Evolutionary conservation across 1,140 invertebrate species (phyloP).

Genomic region (Neodiprion pinetum): DNA sequence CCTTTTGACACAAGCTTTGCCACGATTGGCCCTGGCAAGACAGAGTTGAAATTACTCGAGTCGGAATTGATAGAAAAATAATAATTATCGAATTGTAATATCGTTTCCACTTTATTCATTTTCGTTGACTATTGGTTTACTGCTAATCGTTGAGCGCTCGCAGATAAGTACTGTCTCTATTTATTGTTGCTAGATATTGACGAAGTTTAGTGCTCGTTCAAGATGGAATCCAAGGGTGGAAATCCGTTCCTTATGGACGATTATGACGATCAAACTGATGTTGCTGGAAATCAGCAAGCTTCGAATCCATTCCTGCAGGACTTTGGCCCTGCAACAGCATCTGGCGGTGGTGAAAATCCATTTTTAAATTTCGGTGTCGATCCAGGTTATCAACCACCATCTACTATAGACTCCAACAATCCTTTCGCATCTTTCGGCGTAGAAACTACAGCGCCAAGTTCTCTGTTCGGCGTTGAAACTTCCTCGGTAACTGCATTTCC

Average conservation of each 20-base stretch:
- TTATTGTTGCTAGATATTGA: background rate
- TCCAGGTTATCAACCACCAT: constrained; percentile 44
- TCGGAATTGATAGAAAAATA: constrained; percentile 61
- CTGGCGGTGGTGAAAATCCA: constrained; percentile 59
- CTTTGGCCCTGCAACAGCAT: constrained; percentile 43
- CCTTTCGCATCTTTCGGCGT: constrained; percentile 66
- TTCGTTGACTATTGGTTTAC: constrained; percentile 24
- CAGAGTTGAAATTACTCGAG: constrained; percentile 69
- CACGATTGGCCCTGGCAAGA: constrained; percentile 64
- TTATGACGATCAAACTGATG: constrained; percentile 49
- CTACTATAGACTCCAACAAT: constrained; percentile 61
- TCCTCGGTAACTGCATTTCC: background rate
- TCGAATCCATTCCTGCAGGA: constrained; percentile 80
- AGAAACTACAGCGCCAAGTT: constrained; percentile 29
- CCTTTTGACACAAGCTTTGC: constrained; percentile 74
- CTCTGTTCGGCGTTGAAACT: constrained; percentile 8
- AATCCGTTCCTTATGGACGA: constrained; percentile 83
- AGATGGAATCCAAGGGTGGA: constrained; percentile 66
- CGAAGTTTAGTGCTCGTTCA: constrained; percentile 34
- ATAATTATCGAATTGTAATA: background rate
- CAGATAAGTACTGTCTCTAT: background rate
- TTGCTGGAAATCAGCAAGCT: constrained; percentile 52
- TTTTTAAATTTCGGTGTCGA: constrained; percentile 68
- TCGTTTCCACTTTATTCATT: constrained; percentile 33
- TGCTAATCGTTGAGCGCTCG: background rate